Percentiles rank a stretch among this genome's conserved stretches.
Conservation (phyloP, 2,797 vertebrate genomes). For the Brotula barbata region DNA sequence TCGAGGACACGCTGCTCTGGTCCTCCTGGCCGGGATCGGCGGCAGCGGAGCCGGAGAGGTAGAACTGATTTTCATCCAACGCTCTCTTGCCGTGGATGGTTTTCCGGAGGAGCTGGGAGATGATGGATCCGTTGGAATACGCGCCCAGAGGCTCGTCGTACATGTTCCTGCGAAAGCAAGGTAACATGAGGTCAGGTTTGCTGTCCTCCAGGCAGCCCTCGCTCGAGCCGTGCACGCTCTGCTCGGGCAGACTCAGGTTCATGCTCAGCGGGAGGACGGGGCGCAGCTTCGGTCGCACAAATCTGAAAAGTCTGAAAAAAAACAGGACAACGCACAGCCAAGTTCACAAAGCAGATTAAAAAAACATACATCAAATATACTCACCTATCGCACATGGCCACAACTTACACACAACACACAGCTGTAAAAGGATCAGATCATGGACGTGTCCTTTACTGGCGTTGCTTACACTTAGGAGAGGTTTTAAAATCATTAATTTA, state of each 20-base stretch:
- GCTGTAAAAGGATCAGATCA: no score
- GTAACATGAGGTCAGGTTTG: constrained; percentile 74
- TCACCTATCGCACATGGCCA: no score
- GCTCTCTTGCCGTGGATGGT: constrained; percentile 72
- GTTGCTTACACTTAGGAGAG: constrained; percentile 17
- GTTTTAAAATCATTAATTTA: constrained; percentile 27
- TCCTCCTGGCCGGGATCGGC: constrained; percentile 74
- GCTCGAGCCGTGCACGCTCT: constrained; percentile 68
- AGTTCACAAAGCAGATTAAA: no score
- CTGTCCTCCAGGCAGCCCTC: constrained; percentile 73
- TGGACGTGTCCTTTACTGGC: not conserved
- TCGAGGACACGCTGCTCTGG: constrained; percentile 68
- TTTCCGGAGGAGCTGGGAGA: constrained; percentile 83
- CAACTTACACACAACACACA: no score
- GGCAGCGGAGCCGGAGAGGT: constrained; percentile 68
- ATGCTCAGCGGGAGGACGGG: constrained; percentile 57
- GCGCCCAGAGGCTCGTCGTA: constrained; percentile 75
- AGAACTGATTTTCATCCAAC: constrained; percentile 73
- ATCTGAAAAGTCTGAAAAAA: constrained; percentile 51
- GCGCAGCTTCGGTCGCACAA: constrained; percentile 20
- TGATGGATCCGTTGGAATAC: constrained; percentile 75
- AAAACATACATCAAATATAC: not conserved
- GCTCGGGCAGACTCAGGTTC: constrained; percentile 79
- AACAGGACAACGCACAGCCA: not conserved
- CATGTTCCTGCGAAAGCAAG: constrained; percentile 77